A percentile compares a stretch with the other conserved stretches of the same genome.
phyloP scores from a whole-genome alignment of 2,113 vertebrate species.

The Xiphophorus couchianus region DNA sequence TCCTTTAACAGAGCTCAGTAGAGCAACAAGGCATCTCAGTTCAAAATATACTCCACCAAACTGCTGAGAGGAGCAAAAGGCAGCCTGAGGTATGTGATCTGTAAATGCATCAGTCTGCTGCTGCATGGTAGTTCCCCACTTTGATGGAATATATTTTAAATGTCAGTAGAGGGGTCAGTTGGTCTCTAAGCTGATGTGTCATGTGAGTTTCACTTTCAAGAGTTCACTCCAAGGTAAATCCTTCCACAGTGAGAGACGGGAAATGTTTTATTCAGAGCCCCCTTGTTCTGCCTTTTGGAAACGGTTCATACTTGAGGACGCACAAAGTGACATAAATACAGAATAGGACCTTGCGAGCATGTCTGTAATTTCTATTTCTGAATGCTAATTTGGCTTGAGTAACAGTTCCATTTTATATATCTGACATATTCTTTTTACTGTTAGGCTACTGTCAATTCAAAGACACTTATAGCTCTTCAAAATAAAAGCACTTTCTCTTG shows the following conservation, averaged over 20 bases:
- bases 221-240: slow-evolving; percentile 49
- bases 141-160: slow-evolving; percentile 40
- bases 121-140: slow-evolving; percentile 9
- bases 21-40: not conserved
- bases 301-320: slow-evolving; percentile 18
- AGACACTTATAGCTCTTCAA: not conserved
- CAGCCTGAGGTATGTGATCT: slow-evolving; percentile 22
- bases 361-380: slow-evolving; percentile 29
- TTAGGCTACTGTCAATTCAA: not conserved
- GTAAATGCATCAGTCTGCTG: slow-evolving; percentile 15
- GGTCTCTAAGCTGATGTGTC: slow-evolving; percentile 33
- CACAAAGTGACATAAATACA: slow-evolving; percentile 44
- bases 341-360: slow-evolving; percentile 20
- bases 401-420: not conserved
- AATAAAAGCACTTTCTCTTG: not conserved
- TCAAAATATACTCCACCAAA: slow-evolving; percentile 8
- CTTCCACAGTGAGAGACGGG: slow-evolving; percentile 26
- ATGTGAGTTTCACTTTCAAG: slow-evolving; percentile 38
- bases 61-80: not conserved
- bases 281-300: slow-evolving; percentile 50
- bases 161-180: slow-evolving; percentile 44
- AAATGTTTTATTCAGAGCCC: slow-evolving; percentile 68
- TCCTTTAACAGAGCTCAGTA: not conserved
- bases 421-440: not conserved
- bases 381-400: slow-evolving; percentile 25